phyloP scores from a whole-genome alignment of 2,888 invertebrate species.

The Caenorhabditis drosophilae region DNA sequence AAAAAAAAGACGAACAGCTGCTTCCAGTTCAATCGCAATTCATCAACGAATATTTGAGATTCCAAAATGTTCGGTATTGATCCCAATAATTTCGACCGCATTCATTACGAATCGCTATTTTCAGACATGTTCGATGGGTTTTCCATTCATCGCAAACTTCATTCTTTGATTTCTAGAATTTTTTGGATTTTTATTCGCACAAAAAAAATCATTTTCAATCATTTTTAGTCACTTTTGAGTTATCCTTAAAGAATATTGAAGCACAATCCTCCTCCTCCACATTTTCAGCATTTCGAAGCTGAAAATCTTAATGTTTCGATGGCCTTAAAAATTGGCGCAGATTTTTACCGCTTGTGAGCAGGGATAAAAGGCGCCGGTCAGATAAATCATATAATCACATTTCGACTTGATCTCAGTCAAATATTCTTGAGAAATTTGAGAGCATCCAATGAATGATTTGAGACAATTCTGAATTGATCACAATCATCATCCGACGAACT shows the following conservation, averaged over 20 bases:
- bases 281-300: background rate
- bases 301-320: too few species aligned
- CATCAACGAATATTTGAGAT: constrained; percentile 1
- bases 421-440: background rate
- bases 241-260: background rate
- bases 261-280: background rate
- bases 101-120: constrained; percentile 23
- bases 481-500: background rate
- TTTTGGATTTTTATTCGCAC: background rate
- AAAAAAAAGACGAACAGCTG: too few species aligned
- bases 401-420: constrained; percentile 12
- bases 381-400: constrained; percentile 23
- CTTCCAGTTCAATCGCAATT: too few species aligned
- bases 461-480: background rate
- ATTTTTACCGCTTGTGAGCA: constrained; percentile 20
- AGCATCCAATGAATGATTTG: background rate
- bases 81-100: constrained; percentile 32
- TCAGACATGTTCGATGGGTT: constrained; percentile 17
- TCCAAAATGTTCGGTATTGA: constrained; percentile 28
- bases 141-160: constrained; percentile 6
- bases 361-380: constrained; percentile 25
- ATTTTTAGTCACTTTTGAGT: background rate
- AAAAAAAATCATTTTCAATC: background rate
- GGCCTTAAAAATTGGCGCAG: too few species aligned
- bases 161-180: background rate